Base-by-base conservation (phyloP, 2,888 invertebrate genomes). In the Cyclophora punctaria region DNA sequence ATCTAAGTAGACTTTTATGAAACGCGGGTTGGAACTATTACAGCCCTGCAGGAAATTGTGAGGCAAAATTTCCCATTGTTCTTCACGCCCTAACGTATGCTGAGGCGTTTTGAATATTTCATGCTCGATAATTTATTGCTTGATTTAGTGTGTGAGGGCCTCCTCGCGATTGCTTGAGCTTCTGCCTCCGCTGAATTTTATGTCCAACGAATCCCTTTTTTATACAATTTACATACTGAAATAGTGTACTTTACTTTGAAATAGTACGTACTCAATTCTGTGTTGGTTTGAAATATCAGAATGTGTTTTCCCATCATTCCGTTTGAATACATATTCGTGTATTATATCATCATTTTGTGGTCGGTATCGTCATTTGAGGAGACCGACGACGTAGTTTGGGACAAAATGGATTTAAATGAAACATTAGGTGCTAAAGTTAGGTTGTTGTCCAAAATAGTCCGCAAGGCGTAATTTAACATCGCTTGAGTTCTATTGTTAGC, bases 51-150 rank as follows among this genome's bases (percentile, higher is more conserved):
- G 61, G 58, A 64, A 63, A 64, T 60, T 59, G 59, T 51, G 59
- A 66, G 59, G 66, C 65, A 55, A 67, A 75, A 75, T 75, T 78
- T 76, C 67, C 75, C 75, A 71, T 71, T 72, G 71, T 77, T 78
- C 69, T 70, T 75, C 73, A 71, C 77, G 69, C 75, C 73, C 67
- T 57, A 64, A 64, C 73, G 69, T 80, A 79, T 75, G 78, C 67
- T 67, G 66, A 73, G 72, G 70, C 76, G 73, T 75, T 82, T 76
- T 83, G 80, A 79, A 79, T 86, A 85, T 86, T 82, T 85, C 78
- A 83, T 82, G 73, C 73, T 61, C 66, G 71, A 80, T 85, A 84
- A 84, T 83, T 83, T 84, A 84, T 83, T 78, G 78, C 78, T 75
- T 82, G 82, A 84, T 83, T 84, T 83, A 83, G 74, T 79, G 70